Evolutionary conservation across 2,113 vertebrate genomes (phyloP), one percentile per base, ranked within the genome.

Genomic region (Blennius ocellaris): DNA sequence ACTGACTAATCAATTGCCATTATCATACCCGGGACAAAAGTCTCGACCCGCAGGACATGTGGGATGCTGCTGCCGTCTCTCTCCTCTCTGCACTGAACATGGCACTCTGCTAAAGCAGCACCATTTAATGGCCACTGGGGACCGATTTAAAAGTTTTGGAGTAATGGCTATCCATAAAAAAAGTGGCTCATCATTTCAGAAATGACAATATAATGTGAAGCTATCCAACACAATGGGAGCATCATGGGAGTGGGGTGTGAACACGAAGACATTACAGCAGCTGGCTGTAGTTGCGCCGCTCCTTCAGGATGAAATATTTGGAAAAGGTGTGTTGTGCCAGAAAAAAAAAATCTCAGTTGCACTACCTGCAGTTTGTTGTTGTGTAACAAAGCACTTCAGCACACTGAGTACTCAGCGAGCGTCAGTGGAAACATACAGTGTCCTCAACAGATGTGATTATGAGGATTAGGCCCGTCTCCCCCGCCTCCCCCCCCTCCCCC

Each of bases 1-100:
- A 76, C 47, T 10, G 40, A 10, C 82, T 68, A 87, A 93, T 93
- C 90, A 87, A 91, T 92, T 63, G 72, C 69, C 69, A 83, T 87
- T 87, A 91, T 84, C 66, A 64, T 62, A 53, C 37, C 40, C 0
- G 11, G 70, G 55, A 73, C 83, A 82, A 84, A 85, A 86, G 87
- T 85, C 78, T 76, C 14, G 8, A 71, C 89, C 86, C 40, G 0
- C 21, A 82, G 77, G 84, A 87, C 40, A 8, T 0, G 76, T 52
- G 67, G 40, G 57, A 62, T 2, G 54, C 57, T 15, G 52, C 66
- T 0, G 36, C 74, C 54, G 73, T 50, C 40, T 70, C 37, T 54
- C 64, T 43, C 37, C 45, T 79, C 66, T 59, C 69, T 40, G n/a
- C 36, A 72, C 16, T 65, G 44, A 54, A 48, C 21, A 21, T 64